These are phyloP conservation scores for Hartigia nigra DNA, from an alignment of 2,888 invertebrate species.

Conservation along the genomic window DNA sequence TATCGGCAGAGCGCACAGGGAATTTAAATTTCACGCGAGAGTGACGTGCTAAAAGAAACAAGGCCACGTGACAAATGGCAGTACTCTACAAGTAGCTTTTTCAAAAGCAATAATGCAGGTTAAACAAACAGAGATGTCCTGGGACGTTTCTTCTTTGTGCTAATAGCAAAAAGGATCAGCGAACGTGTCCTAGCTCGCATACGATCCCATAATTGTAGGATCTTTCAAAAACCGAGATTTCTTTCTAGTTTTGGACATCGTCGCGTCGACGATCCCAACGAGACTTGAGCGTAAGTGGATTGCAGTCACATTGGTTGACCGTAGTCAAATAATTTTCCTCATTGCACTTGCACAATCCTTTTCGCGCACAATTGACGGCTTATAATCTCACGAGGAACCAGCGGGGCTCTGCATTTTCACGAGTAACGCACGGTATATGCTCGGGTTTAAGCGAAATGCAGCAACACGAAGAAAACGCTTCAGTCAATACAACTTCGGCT, in stretches of 20 bases:
- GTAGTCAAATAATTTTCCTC: slow-evolving; percentile 3
- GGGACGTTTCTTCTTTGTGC: not conserved
- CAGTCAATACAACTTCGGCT: slow-evolving; percentile 58
- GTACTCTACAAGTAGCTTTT: slow-evolving; percentile 20
- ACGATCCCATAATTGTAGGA: not conserved
- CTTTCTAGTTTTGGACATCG: slow-evolving; percentile 36
- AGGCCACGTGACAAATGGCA: slow-evolving; percentile 51
- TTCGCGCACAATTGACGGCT: not conserved
- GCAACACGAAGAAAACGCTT: slow-evolving; percentile 27
- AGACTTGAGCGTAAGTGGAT: slow-evolving; percentile 30
- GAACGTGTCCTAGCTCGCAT: not conserved
- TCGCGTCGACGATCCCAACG: slow-evolving; percentile 11
- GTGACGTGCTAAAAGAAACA: slow-evolving; percentile 39
- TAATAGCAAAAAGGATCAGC: not conserved
- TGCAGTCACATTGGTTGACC: slow-evolving; percentile 31
- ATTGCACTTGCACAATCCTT: not conserved
- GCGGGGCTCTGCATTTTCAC: not conserved
- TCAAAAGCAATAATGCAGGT: slow-evolving; percentile 24
- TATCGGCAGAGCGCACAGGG: not conserved
- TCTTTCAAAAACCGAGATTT: slow-evolving; percentile 15
- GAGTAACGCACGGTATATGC: not conserved
- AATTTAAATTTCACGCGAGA: slow-evolving; percentile 46
- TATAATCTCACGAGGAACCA: not conserved
- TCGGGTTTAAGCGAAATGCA: slow-evolving; percentile 28
- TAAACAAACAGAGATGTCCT: slow-evolving; percentile 14